These are phyloP conservation scores for Carpatolechia fugitivella DNA, from an alignment of 2,888 invertebrate genomes.

Conservation along the genomic window DNA sequence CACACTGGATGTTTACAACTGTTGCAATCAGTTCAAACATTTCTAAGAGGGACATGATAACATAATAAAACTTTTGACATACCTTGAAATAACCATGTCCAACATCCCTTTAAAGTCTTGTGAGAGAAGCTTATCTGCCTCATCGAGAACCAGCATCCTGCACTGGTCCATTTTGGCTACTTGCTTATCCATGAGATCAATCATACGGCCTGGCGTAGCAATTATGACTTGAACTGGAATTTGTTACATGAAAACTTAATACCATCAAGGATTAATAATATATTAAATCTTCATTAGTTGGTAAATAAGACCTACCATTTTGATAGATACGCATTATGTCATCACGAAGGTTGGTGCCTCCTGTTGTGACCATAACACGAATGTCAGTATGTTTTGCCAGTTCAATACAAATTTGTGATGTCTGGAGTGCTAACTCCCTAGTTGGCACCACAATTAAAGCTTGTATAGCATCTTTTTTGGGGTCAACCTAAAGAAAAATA, in stretches of 20 bases:
- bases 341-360: conserved; percentile 98
- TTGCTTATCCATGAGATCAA: conserved; percentile 99
- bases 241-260: background rate
- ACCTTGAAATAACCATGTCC: conserved; percentile 93
- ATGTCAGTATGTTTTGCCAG: conserved; percentile 98
- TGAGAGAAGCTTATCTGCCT: conserved; percentile 98
- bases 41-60: background rate
- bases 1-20: too few relatives aligned
- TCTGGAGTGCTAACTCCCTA: conserved; percentile 98
- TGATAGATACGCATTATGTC: conserved; percentile 99
- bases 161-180: conserved; percentile 97
- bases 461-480: conserved; percentile 95
- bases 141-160: conserved; percentile 97
- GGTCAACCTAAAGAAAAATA: conserved; percentile 80
- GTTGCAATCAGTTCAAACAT: too few relatives aligned
- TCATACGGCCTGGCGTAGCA: conserved; percentile 99
- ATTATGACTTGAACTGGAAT: conserved; percentile 96
- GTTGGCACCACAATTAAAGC: conserved; percentile 99
- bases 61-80: background rate
- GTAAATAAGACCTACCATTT: conserved; percentile 83
- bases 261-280: too few relatives aligned
- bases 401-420: conserved; percentile 99
- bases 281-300: too few relatives aligned
- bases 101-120: conserved; percentile 99
- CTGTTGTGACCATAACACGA: conserved; percentile 99